A percentile compares a stretch with the other conserved stretches of the same genome.
These are phyloP conservation scores for Denticeps clupeoides DNA, from an alignment of 2,797 vertebrate species.

Conservation along the genomic window DNA sequence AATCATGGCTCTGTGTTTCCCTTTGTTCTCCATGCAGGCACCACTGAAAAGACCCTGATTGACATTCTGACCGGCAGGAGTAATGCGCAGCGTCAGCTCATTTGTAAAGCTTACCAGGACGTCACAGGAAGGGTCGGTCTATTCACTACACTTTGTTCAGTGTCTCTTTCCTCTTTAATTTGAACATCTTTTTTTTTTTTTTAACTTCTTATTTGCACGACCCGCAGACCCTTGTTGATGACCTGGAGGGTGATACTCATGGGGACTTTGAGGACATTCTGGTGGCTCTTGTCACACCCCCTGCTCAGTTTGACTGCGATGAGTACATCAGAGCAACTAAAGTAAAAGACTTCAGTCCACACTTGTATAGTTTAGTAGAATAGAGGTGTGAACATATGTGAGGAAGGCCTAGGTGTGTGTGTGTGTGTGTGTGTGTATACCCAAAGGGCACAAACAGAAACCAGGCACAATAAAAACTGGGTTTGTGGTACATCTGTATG, in stretches of 20 bases:
- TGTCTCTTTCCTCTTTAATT: no score
- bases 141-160: not conserved
- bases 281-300: conserved; percentile 59
- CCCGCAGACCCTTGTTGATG: conserved; percentile 54
- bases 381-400: no score
- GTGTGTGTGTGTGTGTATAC: no score
- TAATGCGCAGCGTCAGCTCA: conserved; percentile 66
- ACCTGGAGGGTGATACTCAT: conserved; percentile 71
- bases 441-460: no score
- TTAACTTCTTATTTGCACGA: no score
- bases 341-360: conserved; percentile 44
- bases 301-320: conserved; percentile 62
- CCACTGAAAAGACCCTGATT: conserved; percentile 65
- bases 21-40: conserved; percentile 47
- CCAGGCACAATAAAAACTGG: no score
- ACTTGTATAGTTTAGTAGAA: no score
- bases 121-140: conserved; percentile 59
- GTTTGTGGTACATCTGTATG: no score
- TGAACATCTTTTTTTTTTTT: no score
- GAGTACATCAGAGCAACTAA: conserved; percentile 69
- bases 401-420: no score
- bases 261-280: conserved; percentile 70
- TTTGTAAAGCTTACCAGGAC: conserved; percentile 57
- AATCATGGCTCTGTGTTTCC: conserved; percentile 11
- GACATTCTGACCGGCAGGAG: conserved; percentile 66